These are phyloP conservation scores for Acropternis orthonyx DNA, from an alignment of 2,797 vertebrate species.

Conservation along the genomic window DNA sequence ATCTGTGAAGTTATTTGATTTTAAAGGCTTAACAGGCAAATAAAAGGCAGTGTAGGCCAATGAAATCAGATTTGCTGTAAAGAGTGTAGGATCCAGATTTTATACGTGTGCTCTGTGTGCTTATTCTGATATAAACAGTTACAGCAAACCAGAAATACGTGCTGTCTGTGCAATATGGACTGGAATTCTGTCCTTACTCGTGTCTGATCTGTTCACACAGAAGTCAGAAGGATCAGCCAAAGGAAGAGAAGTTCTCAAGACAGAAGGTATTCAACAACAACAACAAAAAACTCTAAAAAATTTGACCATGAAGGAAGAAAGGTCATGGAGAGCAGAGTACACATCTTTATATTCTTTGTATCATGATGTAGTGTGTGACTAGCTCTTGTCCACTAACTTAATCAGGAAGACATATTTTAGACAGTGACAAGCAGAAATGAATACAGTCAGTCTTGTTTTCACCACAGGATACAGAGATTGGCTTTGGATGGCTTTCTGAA, in stretches of 20 bases:
- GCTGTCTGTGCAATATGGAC: slow-evolving; percentile 6
- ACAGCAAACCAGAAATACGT: slow-evolving; percentile 51
- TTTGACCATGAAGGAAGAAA: background rate
- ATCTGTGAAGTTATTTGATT: slow-evolving; percentile 17
- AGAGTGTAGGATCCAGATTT: background rate
- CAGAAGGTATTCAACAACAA: slow-evolving; percentile 26
- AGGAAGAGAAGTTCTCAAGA: slow-evolving; percentile 10
- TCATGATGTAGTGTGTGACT: background rate
- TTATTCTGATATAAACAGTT: background rate
- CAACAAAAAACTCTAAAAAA: background rate
- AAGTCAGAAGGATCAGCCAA: slow-evolving; percentile 35
- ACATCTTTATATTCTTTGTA: slow-evolving; percentile 15
- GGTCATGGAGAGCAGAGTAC: slow-evolving; percentile 8
- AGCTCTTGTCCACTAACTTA: slow-evolving; percentile 58
- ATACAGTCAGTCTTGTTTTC: slow-evolving; percentile 40
- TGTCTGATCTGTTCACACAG: slow-evolving; percentile 8
- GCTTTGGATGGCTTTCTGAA: slow-evolving; percentile 21
- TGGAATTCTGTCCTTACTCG: slow-evolving; percentile 22
- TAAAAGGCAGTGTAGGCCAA: background rate
- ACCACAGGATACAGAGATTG: slow-evolving; percentile 2
- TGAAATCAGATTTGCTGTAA: background rate
- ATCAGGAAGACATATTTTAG: slow-evolving; percentile 69
- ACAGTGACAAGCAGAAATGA: slow-evolving; percentile 57
- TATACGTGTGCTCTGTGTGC: background rate
- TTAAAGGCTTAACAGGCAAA: slow-evolving; percentile 31